Percentiles rank a stretch among this genome's conserved stretches.
Conservation (phyloP, 2,888 invertebrate species). For the Eupithecia tripunctaria region DNA sequence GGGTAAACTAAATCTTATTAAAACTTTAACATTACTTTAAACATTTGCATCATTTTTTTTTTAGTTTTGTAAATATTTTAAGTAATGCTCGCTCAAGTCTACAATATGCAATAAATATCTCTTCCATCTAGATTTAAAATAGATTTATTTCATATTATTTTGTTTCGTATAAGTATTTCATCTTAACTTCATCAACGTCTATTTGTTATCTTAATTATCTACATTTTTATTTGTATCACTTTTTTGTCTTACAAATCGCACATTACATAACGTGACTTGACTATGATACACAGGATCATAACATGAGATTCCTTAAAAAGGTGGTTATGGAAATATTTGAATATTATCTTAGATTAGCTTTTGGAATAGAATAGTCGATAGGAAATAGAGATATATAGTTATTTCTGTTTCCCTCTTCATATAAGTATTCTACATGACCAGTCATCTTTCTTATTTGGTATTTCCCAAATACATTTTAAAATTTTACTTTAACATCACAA, state of each 20-base stretch:
- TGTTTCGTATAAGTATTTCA: constrained; percentile 58
- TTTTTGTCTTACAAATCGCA: constrained; percentile 70
- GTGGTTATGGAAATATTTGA: constrained; percentile 17
- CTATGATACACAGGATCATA: constrained; percentile 29
- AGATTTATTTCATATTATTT: constrained; percentile 6
- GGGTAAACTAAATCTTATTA: not conserved
- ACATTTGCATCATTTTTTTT: not conserved
- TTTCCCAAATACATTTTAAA: constrained; percentile 13
- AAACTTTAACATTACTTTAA: constrained; percentile 5
- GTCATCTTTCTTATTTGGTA: constrained; percentile 12
- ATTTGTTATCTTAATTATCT: not conserved
- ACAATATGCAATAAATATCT: not conserved
- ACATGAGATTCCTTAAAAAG: constrained; percentile 49
- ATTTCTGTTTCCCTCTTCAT: not conserved
- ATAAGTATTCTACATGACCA: not conserved
- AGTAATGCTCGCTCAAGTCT: not conserved
- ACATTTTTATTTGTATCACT: constrained; percentile 65
- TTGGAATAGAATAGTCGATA: constrained; percentile 3
- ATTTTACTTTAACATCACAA: constrained; percentile 32
- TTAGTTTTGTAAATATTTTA: not conserved
- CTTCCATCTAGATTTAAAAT: not conserved
- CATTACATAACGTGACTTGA: constrained; percentile 59
- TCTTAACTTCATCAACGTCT: not conserved
- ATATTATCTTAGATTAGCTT: constrained; percentile 30
- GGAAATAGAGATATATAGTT: not conserved